phyloP scores from a whole-genome alignment of 2,797 vertebrate genomes.

The Coluber constrictor region DNA sequence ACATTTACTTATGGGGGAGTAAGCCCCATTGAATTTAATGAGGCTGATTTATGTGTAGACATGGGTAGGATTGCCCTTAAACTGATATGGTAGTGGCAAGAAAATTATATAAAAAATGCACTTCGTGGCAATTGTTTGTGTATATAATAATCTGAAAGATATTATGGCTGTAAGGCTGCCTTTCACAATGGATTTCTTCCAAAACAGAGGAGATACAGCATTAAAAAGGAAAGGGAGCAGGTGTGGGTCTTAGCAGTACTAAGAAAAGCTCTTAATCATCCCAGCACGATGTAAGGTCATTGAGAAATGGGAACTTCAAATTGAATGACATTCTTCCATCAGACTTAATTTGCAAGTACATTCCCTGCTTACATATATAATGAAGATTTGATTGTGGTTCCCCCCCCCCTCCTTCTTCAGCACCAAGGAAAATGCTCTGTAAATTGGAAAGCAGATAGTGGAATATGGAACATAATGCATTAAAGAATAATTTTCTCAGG shows the following conservation, averaged over 20 bases:
- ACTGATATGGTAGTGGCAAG: not conserved
- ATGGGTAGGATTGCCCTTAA: not conserved
- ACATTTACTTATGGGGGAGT: not conserved
- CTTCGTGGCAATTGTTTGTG: not conserved
- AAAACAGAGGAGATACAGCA: not conserved
- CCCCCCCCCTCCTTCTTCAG: not conserved
- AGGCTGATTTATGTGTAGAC: not conserved
- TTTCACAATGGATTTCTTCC: not conserved
- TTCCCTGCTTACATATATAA: constrained; percentile 38
- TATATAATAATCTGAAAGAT: not conserved
- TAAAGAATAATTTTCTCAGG: not conserved
- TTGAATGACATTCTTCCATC: constrained; percentile 4
- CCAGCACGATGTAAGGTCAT: not conserved
- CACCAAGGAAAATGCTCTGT: not conserved
- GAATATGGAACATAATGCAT: constrained; percentile 12
- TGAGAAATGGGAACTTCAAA: constrained; percentile 14
- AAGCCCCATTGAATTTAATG: not conserved
- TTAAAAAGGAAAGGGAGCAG: not conserved
- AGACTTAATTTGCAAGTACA: constrained; percentile 20
- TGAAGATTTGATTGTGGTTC: constrained; percentile 13
- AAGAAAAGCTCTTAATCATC: constrained; percentile 30
- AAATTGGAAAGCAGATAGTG: constrained; percentile 17
- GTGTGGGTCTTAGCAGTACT: not conserved
- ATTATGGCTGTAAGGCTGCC: constrained; percentile 10
- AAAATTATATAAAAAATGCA: not conserved